Evolutionary conservation across 2,113 vertebrate genomes (phyloP).

Genomic region (Hirundichthys speculiger): DNA sequence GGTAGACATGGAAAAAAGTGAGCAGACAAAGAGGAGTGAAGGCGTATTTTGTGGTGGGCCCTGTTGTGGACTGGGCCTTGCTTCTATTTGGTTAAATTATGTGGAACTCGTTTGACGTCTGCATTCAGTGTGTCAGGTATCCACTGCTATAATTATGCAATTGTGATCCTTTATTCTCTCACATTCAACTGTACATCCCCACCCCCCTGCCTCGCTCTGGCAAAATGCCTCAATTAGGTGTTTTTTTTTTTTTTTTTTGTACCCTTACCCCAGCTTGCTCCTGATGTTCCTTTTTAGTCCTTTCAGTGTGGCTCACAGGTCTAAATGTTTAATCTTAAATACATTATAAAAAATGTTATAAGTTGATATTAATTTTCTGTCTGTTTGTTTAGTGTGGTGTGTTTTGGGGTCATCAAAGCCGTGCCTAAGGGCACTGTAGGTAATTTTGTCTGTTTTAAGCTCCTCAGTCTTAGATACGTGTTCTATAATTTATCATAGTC

Average conservation of each 20-base stretch:
- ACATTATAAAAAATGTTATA: too few relatives aligned
- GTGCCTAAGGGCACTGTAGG: slow-evolving; percentile 31
- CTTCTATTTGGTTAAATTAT: slow-evolving; percentile 84
- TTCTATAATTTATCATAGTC: slow-evolving; percentile 30
- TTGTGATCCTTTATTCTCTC: slow-evolving; percentile 81
- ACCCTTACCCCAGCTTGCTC: slow-evolving; percentile 12
- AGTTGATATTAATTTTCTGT: slow-evolving; percentile 21
- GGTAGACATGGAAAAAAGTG: slow-evolving; percentile 2
- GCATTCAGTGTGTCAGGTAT: slow-evolving; percentile 83
- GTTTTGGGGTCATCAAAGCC: slow-evolving; percentile 10
- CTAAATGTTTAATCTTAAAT: slow-evolving; percentile 31
- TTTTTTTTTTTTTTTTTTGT: slow-evolving; percentile 25
- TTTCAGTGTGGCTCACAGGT: slow-evolving; percentile 16
- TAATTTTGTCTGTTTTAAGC: slow-evolving; percentile 7
- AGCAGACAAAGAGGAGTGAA: slow-evolving; percentile 31
- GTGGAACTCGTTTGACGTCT: slow-evolving; percentile 83
- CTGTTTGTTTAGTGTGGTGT: slow-evolving; percentile 2
- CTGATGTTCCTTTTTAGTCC: slow-evolving; percentile 34
- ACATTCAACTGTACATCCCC: slow-evolving; percentile 64
- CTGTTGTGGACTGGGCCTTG: slow-evolving; percentile 70
- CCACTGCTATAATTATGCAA: slow-evolving; percentile 84
- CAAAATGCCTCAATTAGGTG: slow-evolving; percentile 64
- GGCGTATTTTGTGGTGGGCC: slow-evolving; percentile 53
- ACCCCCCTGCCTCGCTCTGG: slow-evolving; percentile 23
- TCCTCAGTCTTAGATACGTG: slow-evolving; percentile 25